phyloP scores from a whole-genome alignment of 1,140 invertebrate genomes.

The Drosophila repletoides region DNA sequence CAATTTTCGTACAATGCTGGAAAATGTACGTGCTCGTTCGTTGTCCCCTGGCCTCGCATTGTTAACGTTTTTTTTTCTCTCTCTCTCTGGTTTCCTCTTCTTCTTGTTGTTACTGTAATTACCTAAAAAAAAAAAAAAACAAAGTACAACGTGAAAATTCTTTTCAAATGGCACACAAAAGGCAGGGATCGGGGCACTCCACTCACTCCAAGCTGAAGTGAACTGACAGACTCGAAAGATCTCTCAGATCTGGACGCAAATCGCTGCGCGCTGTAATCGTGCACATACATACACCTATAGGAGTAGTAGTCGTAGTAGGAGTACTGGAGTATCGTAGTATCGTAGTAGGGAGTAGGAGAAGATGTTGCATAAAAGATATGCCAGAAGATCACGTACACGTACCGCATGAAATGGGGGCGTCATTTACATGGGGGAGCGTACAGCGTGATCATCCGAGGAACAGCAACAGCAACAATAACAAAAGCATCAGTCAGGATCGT shows the following conservation, averaged over 20 bases:
- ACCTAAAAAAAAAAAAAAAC: constrained; percentile 48
- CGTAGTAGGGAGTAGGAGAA: no score
- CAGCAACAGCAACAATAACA: constrained; percentile 21
- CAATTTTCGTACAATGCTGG: constrained; percentile 77
- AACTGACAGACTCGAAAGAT: constrained; percentile 71
- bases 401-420: constrained; percentile 69
- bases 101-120: constrained; percentile 67
- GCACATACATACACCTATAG: constrained; percentile 34
- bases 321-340: no score
- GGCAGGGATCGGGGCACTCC: neutral
- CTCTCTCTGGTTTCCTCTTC: neutral
- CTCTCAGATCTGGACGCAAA: constrained; percentile 48
- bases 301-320: constrained; percentile 9
- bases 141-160: constrained; percentile 71
- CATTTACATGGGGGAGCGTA: constrained; percentile 67
- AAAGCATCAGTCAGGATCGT: constrained; percentile 49
- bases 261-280: constrained; percentile 58
- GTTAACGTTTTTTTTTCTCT: neutral
- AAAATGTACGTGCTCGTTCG: constrained; percentile 70
- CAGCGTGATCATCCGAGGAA: constrained; percentile 37
- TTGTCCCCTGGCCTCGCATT: constrained; percentile 40
- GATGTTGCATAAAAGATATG: constrained; percentile 67
- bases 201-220: no score
- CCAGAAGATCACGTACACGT: constrained; percentile 65
- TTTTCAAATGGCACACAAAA: constrained; percentile 69